A percentile compares a stretch with the other conserved stretches of the same genome.
Evolutionary conservation across 2,113 vertebrate species (phyloP).

Genomic region (Callorhinus ursinus): DNA sequence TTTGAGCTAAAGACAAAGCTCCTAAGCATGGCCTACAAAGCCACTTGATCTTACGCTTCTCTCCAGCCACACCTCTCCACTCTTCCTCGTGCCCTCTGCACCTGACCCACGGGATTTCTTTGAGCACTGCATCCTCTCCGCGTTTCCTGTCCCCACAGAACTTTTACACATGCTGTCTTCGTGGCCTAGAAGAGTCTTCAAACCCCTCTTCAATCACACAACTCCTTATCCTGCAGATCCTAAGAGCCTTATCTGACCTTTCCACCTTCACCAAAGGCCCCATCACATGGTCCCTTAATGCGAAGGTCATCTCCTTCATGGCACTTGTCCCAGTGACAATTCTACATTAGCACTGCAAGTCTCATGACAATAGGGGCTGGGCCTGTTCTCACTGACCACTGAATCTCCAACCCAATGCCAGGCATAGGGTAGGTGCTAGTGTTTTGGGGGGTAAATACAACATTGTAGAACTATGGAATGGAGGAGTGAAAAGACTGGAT

Average conservation of each 20-base stretch:
- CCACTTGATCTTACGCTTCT: background rate
- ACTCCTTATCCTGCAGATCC: background rate
- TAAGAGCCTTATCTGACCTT: background rate
- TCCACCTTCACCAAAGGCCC: background rate
- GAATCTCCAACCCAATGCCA: background rate
- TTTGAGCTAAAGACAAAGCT: background rate
- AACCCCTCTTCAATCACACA: background rate
- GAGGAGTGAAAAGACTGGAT: background rate
- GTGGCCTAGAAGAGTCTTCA: background rate
- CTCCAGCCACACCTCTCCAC: background rate
- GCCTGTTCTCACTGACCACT: background rate
- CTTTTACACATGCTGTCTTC: background rate
- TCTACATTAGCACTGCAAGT: background rate
- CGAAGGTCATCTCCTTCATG: background rate
- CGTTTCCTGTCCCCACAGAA: background rate
- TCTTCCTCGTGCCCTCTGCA: background rate
- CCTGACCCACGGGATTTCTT: background rate
- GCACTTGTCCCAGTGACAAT: background rate
- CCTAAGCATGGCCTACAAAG: background rate
- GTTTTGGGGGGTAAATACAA: background rate
- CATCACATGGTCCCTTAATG: background rate
- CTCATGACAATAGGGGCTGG: background rate
- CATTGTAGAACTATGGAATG: background rate
- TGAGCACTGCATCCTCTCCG: background rate
- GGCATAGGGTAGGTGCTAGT: background rate